A percentile compares a stretch with the other conserved stretches of the same genome.
Conservation (phyloP, 2,113 vertebrate species). For the Illadopsis cleaveri region DNA sequence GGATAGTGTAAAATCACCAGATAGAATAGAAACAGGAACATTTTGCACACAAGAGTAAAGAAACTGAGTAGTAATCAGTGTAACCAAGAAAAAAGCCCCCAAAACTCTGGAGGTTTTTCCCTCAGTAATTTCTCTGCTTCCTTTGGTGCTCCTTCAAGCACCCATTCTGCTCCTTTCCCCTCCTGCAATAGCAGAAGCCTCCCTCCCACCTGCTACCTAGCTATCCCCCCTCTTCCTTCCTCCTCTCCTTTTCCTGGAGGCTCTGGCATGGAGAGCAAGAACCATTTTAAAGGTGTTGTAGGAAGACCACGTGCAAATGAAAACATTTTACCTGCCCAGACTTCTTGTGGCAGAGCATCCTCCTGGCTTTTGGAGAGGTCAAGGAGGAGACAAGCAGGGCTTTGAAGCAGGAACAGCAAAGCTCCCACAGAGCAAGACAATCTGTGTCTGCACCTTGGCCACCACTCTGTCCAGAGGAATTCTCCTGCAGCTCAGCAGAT, state of each 20-base stretch:
- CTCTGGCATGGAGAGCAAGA: accelerated
- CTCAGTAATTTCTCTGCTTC: background rate
- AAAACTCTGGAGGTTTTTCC: background rate
- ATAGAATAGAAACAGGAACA: background rate
- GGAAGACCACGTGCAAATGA: accelerated
- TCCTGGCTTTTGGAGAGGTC: background rate
- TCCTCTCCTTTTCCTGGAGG: background rate
- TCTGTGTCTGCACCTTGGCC: background rate
- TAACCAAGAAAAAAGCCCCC: background rate
- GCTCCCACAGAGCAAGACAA: accelerated
- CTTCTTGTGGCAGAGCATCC: accelerated
- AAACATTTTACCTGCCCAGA: too few relatives aligned
- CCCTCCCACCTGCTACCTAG: too few relatives aligned
- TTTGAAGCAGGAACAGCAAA: background rate
- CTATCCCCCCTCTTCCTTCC: background rate
- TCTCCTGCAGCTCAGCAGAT: background rate
- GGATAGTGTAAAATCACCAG: background rate
- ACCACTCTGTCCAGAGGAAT: accelerated
- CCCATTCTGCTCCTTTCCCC: background rate
- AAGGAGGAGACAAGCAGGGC: accelerated
- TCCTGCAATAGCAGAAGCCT: background rate
- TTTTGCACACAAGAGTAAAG: background rate
- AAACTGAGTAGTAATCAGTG: background rate
- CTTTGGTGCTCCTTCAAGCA: background rate
- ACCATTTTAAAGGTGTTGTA: accelerated